Percentiles rank a stretch among this genome's conserved stretches.
Evolutionary conservation across 2,113 vertebrate genomes (phyloP).

Genomic region (Sisor rabdophorus): DNA sequence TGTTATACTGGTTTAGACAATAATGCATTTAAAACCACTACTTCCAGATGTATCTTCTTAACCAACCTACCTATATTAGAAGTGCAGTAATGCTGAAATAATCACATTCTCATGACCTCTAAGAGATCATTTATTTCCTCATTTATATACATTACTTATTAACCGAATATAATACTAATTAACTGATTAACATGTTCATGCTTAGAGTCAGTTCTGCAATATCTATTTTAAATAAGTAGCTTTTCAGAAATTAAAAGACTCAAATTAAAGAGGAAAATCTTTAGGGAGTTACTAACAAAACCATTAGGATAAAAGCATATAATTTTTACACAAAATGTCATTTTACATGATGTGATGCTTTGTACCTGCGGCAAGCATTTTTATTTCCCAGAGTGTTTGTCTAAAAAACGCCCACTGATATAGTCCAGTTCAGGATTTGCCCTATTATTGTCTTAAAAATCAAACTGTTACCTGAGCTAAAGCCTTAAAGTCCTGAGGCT

Average conservation of each 20-base stretch:
- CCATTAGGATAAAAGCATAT: background rate
- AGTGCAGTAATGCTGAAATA: background rate
- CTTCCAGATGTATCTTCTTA: too few species aligned
- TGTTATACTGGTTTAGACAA: too few species aligned
- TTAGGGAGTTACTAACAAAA: background rate
- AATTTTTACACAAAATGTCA: background rate
- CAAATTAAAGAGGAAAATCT: background rate
- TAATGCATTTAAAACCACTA: too few species aligned
- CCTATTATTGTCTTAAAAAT: background rate
- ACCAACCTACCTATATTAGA: background rate
- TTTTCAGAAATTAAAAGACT: conserved; percentile 54
- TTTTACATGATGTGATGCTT: background rate
- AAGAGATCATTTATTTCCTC: conserved; percentile 41
- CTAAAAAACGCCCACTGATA: background rate
- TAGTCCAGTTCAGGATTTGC: background rate
- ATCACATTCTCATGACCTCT: conserved; percentile 28
- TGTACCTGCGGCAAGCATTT: background rate
- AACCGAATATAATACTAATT: conserved; percentile 64
- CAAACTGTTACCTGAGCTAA: background rate
- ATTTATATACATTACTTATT: conserved; percentile 56
- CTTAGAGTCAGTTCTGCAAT: conserved; percentile 64
- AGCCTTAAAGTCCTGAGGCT: background rate
- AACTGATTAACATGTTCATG: conserved; percentile 59
- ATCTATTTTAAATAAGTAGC: conserved; percentile 66
- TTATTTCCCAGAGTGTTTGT: background rate